Evolutionary conservation across 1,140 invertebrate genomes (phyloP), one percentile per base, ranked within the genome.

Genomic region (Platorchestia sp.): DNA sequence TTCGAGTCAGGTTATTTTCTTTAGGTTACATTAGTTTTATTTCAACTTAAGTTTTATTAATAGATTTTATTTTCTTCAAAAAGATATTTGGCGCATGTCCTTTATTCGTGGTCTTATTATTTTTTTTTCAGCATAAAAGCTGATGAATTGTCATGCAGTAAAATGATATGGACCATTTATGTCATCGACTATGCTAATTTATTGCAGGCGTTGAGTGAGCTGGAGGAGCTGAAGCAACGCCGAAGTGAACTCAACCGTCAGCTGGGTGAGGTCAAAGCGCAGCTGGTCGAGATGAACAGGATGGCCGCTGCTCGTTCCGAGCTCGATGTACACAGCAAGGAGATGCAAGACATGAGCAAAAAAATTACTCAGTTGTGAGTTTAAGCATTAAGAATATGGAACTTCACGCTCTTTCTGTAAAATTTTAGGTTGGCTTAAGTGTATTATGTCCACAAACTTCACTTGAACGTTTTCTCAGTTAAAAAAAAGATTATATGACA

Each of bases 281-380:
- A 95, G 51, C 53, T 59, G 0, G 53, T 51, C 27, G 19, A 95
- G 53, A 95, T 95, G 95, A 95, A 95, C n/a, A 95, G 45, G 86
- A 45, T 42, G 51, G 95, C 95, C 43, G 95, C 95, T 42, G 95
- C 51, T 75, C 53, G 95, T 41, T 95, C 95, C 36, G 53, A 95
- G 44, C 86, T 95, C 5, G 95, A 75, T 27, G 51, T 95, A 42
- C 86, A 95, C 53, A 87, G 10, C 45, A 95, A 95, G 45, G 47
- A 95, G 36, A 75, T 86, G 27, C 41, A 87, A 40, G 95, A 86
- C 41, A 43, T 59, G 6, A 87, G 86, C 53, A 86, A 95, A 51
- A 95, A 95, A 95, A 95, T 86, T 45, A 59, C 53, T 5, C 86
- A 43, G 43, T 75, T 95, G 95, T 95, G 45, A 95, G 95, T 95